phyloP scores from a whole-genome alignment of 1,140 invertebrate genomes.

The Anadara kagoshimensis region DNA sequence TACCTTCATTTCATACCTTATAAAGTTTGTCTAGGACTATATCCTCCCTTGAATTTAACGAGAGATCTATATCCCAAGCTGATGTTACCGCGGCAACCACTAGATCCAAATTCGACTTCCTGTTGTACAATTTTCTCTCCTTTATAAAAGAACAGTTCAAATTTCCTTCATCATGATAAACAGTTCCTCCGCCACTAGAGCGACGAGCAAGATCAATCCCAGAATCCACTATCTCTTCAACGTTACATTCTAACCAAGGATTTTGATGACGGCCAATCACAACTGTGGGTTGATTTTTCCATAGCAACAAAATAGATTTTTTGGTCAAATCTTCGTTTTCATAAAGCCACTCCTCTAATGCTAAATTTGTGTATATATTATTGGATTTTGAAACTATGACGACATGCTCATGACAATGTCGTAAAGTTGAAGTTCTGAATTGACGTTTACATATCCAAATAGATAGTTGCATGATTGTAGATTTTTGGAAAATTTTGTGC shows the following conservation, averaged over 20 bases:
- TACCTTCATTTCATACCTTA: conserved; percentile 82
- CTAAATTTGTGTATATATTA: conserved; percentile 92
- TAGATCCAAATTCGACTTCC: conserved; percentile 89
- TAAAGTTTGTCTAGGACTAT: conserved; percentile 85
- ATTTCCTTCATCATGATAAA: conserved; percentile 96
- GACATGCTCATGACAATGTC: conserved; percentile 1
- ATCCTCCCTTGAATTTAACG: conserved; percentile 87
- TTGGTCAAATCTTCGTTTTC: conserved; percentile 86
- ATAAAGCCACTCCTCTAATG: conserved; percentile 96
- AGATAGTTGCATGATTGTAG: no score
- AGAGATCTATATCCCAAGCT: conserved; percentile 84
- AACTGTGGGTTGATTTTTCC: conserved; percentile 93
- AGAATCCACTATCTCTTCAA: conserved; percentile 74
- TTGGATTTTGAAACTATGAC: conserved; percentile 85
- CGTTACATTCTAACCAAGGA: conserved; percentile 93
- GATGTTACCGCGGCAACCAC: conserved; percentile 86
- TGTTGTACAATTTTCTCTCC: conserved; percentile 84
- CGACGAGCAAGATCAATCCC: conserved; percentile 86
- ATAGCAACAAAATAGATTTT: conserved; percentile 88
- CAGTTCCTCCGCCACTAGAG: conserved; percentile 96
- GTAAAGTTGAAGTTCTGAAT: no score
- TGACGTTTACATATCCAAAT: no score
- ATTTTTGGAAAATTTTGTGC: no score
- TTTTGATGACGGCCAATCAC: conserved; percentile 98
- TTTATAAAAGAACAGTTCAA: conserved; percentile 94